Percentiles rank a stretch among this genome's conserved stretches.
phyloP scores from a whole-genome alignment of 2,113 vertebrate species.

The Elgaria multicarinata region DNA sequence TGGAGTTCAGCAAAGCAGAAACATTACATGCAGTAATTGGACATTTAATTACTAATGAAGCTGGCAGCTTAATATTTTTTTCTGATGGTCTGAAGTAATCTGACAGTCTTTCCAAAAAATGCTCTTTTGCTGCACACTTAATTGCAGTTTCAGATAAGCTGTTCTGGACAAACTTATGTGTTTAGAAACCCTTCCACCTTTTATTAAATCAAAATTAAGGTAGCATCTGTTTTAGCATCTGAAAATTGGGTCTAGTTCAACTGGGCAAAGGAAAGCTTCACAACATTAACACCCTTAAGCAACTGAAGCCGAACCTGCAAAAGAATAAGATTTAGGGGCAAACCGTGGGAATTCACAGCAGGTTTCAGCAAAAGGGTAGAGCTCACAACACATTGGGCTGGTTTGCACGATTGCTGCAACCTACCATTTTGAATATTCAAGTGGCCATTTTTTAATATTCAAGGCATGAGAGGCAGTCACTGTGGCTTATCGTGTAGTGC shows the following conservation, averaged over 20 bases:
- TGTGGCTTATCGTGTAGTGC: no score
- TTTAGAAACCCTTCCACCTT: conserved; percentile 64
- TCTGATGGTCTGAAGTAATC: conserved; percentile 72
- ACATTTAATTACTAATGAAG: conserved; percentile 80
- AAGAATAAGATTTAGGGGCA: background rate
- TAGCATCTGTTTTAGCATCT: conserved; percentile 43
- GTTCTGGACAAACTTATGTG: conserved; percentile 60
- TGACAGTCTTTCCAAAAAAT: conserved; percentile 68
- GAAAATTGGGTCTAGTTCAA: conserved; percentile 23
- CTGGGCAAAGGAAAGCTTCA: background rate
- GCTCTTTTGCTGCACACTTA: conserved; percentile 62
- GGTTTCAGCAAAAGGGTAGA: background rate
- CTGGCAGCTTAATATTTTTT: conserved; percentile 67
- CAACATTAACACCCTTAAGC: background rate
- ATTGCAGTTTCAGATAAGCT: conserved; percentile 66
- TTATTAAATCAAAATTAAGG: conserved; percentile 39
- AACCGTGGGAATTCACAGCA: conserved; percentile 12
- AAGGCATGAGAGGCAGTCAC: no score
- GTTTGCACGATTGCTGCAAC: no score
- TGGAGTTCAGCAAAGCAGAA: conserved; percentile 80
- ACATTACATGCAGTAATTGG: conserved; percentile 79
- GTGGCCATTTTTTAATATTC: no score
- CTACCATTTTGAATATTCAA: no score
- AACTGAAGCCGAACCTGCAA: background rate
- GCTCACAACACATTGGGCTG: background rate